These are phyloP conservation scores for Stenopsyche tienmushanensis DNA, from an alignment of 1,140 invertebrate genomes.

Conservation along the genomic window DNA sequence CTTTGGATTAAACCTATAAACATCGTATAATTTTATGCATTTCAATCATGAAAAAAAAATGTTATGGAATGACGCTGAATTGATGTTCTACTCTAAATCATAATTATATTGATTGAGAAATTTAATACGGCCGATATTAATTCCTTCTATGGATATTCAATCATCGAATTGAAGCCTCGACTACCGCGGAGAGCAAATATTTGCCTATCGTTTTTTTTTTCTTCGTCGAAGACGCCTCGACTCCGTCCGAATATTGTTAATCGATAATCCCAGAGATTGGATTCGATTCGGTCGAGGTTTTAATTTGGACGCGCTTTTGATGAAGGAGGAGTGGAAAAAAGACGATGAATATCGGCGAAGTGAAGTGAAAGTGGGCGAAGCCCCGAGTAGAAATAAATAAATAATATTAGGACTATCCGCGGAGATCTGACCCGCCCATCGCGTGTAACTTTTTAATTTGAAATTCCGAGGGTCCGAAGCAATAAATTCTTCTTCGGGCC, in stretches of 20 bases:
- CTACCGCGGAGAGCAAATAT: background rate
- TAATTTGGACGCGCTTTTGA: background rate
- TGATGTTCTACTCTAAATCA: no score
- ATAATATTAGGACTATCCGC: slow-evolving; percentile 27
- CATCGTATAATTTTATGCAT: no score
- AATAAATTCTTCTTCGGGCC: slow-evolving; percentile 8
- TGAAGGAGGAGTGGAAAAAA: background rate
- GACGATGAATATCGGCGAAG: slow-evolving; percentile 4
- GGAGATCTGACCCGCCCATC: slow-evolving; percentile 24
- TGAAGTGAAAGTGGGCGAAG: slow-evolving; percentile 23
- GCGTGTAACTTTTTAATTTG: slow-evolving; percentile 28
- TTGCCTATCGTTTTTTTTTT: background rate
- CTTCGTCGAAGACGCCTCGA: no score
- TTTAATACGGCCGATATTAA: no score
- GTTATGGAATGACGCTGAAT: no score
- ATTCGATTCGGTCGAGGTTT: background rate
- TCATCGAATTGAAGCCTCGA: background rate
- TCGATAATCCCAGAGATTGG: background rate
- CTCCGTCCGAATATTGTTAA: background rate
- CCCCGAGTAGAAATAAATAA: slow-evolving; percentile 15
- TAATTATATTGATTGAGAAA: no score
- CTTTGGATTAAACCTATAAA: no score
- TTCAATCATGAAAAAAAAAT: no score
- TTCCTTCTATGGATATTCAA: no score
- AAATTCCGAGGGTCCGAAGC: slow-evolving; percentile 14